A percentile compares a stretch with the other conserved stretches of the same genome.
Evolutionary conservation across 2,888 invertebrate genomes (phyloP).

Genomic region (Xanthia togata): DNA sequence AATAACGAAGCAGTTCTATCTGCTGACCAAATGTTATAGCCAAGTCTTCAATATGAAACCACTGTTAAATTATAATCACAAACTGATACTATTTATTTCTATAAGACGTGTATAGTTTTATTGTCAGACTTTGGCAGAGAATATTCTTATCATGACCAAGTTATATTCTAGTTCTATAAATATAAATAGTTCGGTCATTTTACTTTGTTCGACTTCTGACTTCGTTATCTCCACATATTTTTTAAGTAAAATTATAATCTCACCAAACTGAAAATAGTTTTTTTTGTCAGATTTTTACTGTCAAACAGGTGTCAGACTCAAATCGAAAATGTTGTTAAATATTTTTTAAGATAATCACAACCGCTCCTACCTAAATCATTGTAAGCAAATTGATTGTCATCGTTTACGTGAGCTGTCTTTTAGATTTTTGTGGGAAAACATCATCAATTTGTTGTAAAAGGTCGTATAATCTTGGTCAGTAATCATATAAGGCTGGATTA

Average conservation of each 20-base stretch:
- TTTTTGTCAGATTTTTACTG: constrained; percentile 9
- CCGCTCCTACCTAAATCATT: constrained; percentile 28
- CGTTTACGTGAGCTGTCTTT: constrained; percentile 1
- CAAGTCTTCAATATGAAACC: constrained; percentile 10
- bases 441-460: constrained; percentile 3
- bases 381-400: constrained; percentile 20
- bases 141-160: constrained; percentile 55
- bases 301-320: constrained; percentile 29
- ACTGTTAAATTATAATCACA: constrained; percentile 36
- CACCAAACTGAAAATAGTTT: constrained; percentile 3
- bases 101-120: constrained; percentile 44
- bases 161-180: constrained; percentile 44
- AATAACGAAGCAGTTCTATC: neutral
- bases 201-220: constrained; percentile 22
- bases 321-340: constrained; percentile 52
- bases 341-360: constrained; percentile 36
- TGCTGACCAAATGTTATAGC: neutral
- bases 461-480: neutral
- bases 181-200: constrained; percentile 21
- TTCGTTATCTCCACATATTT: constrained; percentile 23
- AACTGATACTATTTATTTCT: constrained; percentile 46
- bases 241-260: constrained; percentile 10
- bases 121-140: constrained; percentile 28
- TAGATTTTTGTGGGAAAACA: constrained; percentile 11
- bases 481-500: neutral